phyloP scores from a whole-genome alignment of 2,113 vertebrate genomes.

The Pithys albifrons region DNA sequence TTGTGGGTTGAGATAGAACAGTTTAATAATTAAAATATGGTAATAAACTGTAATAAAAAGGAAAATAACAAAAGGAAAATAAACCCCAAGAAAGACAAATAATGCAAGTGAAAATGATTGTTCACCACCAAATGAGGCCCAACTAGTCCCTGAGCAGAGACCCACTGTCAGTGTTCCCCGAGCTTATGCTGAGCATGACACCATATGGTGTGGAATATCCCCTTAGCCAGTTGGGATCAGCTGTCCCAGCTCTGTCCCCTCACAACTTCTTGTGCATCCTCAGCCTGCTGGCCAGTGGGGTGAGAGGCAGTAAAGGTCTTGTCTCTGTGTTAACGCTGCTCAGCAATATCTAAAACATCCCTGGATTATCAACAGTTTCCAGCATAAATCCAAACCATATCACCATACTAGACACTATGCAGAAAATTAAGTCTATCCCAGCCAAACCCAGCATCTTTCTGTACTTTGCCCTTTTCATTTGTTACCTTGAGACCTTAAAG shows the following conservation, averaged over 20 bases:
- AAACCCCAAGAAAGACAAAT: neutral
- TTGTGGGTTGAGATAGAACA: neutral
- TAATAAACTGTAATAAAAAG: neutral
- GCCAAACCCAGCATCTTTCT: neutral
- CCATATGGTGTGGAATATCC: neutral
- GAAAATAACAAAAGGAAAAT: neutral
- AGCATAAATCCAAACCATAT: neutral
- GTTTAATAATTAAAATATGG: neutral
- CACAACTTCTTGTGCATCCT: neutral
- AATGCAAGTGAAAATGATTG: neutral
- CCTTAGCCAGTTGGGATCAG: neutral
- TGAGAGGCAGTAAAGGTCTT: neutral
- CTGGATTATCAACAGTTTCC: neutral
- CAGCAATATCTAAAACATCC: neutral
- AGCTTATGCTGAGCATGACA: neutral
- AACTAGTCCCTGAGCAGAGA: neutral
- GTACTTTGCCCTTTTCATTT: neutral
- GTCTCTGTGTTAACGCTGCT: neutral
- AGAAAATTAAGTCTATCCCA: neutral
- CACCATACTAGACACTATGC: neutral
- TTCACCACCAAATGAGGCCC: neutral
- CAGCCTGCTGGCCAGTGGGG: rapidly evolving
- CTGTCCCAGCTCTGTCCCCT: neutral
- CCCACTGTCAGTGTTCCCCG: neutral
- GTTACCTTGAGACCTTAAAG: neutral